These are phyloP conservation scores for Arothron firmamentum DNA, from an alignment of 2,113 vertebrate species.

Conservation along the genomic window DNA sequence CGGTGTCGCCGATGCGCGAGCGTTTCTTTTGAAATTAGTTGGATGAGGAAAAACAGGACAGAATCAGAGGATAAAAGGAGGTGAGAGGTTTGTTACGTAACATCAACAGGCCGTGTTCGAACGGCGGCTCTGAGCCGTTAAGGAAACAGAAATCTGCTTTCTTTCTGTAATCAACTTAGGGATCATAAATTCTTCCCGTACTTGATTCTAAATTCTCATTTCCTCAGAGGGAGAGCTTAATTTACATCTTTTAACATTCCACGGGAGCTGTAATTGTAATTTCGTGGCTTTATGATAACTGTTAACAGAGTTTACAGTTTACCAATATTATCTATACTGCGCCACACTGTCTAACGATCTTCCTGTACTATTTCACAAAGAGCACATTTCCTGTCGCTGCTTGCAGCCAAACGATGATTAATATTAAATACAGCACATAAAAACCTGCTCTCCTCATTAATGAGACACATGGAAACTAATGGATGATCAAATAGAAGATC, in stretches of 20 bases:
- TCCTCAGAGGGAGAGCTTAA: slow-evolving; percentile 24
- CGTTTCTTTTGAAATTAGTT: too few species aligned
- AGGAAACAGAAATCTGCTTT: slow-evolving; percentile 2
- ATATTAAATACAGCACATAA: background rate
- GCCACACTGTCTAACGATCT: background rate
- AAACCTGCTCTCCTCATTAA: background rate
- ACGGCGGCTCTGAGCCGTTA: too few species aligned
- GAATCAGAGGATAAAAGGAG: too few species aligned
- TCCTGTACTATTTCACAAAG: background rate
- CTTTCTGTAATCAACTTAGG: slow-evolving; percentile 32
- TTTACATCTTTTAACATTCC: slow-evolving; percentile 1
- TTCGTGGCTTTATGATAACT: background rate
- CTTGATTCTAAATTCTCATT: slow-evolving; percentile 43
- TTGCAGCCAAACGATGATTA: background rate
- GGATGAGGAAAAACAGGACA: too few species aligned
- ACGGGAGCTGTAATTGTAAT: slow-evolving; percentile 13
- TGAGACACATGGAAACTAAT: background rate
- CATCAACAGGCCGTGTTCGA: too few species aligned
- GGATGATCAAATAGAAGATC: background rate
- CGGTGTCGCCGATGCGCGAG: too few species aligned
- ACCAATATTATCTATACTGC: background rate
- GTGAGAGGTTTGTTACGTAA: too few species aligned
- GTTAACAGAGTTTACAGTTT: too few species aligned
- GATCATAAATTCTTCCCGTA: slow-evolving; percentile 38
- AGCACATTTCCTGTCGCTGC: background rate